Percentiles rank a stretch among this genome's conserved stretches.
These are phyloP conservation scores for Anoplius nigerrimus DNA, from an alignment of 2,888 invertebrate species.

Conservation along the genomic window DNA sequence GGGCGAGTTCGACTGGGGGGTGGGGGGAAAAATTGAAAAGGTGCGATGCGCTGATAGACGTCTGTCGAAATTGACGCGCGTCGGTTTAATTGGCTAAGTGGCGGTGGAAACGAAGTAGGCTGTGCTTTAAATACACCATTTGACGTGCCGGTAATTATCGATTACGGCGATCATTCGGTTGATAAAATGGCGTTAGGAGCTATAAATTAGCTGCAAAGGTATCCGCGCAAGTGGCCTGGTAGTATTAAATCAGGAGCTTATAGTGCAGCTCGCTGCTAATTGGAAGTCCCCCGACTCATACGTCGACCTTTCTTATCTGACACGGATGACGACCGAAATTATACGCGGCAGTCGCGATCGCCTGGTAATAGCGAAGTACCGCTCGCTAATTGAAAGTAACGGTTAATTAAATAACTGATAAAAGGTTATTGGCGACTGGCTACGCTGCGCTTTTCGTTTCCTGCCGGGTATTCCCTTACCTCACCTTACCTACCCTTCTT, in stretches of 20 bases:
- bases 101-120: conserved; percentile 24
- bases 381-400: conserved; percentile 66
- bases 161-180: no score
- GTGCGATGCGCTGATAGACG: neutral
- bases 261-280: no score
- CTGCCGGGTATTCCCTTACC: conserved; percentile 14
- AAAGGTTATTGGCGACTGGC: conserved; percentile 55
- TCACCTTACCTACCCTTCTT: no score
- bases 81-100: neutral
- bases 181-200: no score
- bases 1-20: neutral
- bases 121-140: neutral
- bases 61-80: neutral
- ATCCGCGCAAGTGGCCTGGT: no score
- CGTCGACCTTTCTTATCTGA: conserved; percentile 63
- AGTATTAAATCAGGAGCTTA: no score
- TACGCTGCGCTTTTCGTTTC: conserved; percentile 41
- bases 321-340: conserved; percentile 59
- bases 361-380: conserved; percentile 21
- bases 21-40: neutral
- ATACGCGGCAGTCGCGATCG: conserved; percentile 41
- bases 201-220: no score
- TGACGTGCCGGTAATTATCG: no score
- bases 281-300: neutral
- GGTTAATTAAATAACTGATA: conserved; percentile 69